Conservation (phyloP, 2,113 vertebrate genomes). For the Scopus umbretta region DNA sequence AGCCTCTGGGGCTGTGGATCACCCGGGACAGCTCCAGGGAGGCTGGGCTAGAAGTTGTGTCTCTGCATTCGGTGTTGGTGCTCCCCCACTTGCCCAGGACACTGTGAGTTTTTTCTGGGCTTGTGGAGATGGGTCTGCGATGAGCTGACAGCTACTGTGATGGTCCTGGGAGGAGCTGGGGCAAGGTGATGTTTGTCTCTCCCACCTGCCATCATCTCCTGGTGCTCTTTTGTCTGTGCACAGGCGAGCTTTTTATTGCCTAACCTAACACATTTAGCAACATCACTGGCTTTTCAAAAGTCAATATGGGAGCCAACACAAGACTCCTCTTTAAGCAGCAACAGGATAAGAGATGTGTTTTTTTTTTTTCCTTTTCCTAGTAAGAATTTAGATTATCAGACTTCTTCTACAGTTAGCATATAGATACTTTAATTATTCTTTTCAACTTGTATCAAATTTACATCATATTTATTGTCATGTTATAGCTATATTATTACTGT, state of each 20-base stretch:
- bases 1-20: not conserved
- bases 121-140: not conserved
- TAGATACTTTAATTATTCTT: not conserved
- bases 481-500: not conserved
- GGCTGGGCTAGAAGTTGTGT: accelerated
- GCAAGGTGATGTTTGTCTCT: not conserved
- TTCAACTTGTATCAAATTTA: not conserved
- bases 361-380: not conserved
- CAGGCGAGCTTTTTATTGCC: not conserved
- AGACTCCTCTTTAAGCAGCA: not conserved
- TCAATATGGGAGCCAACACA: not conserved
- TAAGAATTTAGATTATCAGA: not conserved
- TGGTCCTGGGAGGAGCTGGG: not conserved
- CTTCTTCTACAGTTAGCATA: not conserved
- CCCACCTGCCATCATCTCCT: not conserved
- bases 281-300: not conserved
- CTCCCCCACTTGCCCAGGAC: not conserved
- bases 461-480: not conserved
- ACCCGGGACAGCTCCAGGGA: not conserved
- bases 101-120: not conserved
- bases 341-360: not conserved
- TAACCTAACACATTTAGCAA: not conserved
- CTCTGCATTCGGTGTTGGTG: not conserved
- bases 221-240: not conserved
- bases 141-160: not conserved